Conservation (phyloP, 2,113 vertebrate species). For the Macaca mulatta region DNA sequence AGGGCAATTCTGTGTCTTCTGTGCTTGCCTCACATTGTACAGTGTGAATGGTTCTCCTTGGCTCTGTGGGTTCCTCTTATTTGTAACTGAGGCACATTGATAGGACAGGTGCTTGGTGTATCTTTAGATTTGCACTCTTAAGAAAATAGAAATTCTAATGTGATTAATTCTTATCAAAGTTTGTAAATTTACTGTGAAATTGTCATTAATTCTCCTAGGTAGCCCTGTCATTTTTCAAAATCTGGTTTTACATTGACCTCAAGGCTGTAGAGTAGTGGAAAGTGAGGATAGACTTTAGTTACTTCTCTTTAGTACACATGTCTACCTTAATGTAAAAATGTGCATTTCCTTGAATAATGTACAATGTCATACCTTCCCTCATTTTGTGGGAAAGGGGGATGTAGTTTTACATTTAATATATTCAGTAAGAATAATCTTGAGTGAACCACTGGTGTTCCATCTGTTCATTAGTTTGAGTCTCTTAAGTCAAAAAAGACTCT, state of each 20-base stretch:
- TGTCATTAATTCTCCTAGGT: slow-evolving; percentile 27
- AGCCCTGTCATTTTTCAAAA: slow-evolving; percentile 23
- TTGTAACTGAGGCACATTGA: background rate
- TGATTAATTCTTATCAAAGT: slow-evolving; percentile 48
- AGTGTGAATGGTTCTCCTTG: background rate
- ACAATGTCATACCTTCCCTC: background rate
- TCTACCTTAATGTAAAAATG: slow-evolving; percentile 5
- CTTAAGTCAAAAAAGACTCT: background rate
- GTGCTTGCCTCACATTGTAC: background rate
- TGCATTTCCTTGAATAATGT: background rate
- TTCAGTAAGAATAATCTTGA: slow-evolving; percentile 33
- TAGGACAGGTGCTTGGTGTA: background rate
- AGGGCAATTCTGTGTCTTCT: background rate
- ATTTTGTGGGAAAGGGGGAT: background rate
- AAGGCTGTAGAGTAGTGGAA: background rate
- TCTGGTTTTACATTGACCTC: background rate
- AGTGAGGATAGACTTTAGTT: background rate
- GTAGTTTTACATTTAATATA: slow-evolving; percentile 41
- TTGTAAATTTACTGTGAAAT: slow-evolving; percentile 37
- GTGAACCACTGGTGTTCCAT: background rate
- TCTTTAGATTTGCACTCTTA: background rate
- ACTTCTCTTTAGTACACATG: background rate
- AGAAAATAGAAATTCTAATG: slow-evolving; percentile 5
- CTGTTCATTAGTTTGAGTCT: background rate
- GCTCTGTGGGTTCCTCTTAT: background rate